These are phyloP conservation scores for Microhierax caerulescens DNA, from an alignment of 2,797 vertebrate species.

Conservation along the genomic window DNA sequence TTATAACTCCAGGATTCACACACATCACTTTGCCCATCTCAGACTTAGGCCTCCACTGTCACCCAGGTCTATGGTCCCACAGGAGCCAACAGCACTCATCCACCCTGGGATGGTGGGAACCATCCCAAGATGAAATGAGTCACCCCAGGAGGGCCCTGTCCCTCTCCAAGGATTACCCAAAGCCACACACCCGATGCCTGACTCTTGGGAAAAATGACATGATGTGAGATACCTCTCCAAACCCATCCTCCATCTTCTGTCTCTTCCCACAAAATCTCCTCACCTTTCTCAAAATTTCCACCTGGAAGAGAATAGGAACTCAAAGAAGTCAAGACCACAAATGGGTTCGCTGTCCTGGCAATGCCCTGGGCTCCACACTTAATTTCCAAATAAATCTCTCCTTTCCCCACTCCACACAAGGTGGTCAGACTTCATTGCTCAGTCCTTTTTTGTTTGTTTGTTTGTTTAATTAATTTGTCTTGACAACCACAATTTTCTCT, in stretches of 20 bases:
- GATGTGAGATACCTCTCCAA: not conserved
- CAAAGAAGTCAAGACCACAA: not conserved
- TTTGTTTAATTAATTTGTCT: not conserved
- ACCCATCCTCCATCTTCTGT: not conserved
- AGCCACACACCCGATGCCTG: fast-evolving
- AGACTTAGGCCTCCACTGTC: not conserved
- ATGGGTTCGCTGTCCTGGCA: not conserved
- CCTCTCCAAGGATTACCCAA: not conserved
- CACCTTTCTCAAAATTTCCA: not conserved
- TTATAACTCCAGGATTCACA: not conserved
- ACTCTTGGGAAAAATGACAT: not conserved
- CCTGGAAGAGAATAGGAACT: not conserved
- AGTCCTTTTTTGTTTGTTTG: not conserved
- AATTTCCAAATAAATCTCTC: not conserved
- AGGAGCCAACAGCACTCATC: not conserved
- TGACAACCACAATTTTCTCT: not conserved
- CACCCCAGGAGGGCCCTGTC: not conserved
- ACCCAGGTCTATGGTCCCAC: not conserved
- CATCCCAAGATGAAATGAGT: not conserved
- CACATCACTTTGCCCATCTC: not conserved
- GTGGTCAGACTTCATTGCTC: not conserved
- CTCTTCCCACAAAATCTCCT: not conserved
- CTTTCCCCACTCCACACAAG: not conserved
- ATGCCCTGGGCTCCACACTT: not conserved
- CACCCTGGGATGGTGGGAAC: not conserved